phyloP scores from a whole-genome alignment of 2,797 vertebrate genomes.

The Onychomys leucogaster region DNA sequence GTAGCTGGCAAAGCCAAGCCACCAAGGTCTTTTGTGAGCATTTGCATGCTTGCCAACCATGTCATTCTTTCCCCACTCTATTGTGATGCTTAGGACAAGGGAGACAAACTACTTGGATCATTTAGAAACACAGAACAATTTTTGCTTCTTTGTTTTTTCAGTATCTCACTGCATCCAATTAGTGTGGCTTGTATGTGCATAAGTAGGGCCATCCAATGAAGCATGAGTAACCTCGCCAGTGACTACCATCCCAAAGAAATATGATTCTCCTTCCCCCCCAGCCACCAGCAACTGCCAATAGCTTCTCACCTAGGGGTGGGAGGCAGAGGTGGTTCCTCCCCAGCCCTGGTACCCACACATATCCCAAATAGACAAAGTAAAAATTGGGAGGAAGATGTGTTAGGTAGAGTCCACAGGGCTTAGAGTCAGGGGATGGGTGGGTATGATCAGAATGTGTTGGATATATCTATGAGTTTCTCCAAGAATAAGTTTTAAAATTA shows the following conservation, averaged over 20 bases:
- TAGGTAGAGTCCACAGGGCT: neutral
- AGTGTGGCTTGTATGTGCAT: neutral
- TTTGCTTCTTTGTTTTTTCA: neutral
- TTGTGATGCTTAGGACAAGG: neutral
- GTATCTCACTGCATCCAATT: neutral
- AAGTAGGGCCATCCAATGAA: neutral
- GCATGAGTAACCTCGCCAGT: neutral
- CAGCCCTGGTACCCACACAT: neutral
- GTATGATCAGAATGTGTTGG: neutral
- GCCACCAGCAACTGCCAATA: neutral
- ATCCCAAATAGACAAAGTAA: neutral
- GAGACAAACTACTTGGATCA: neutral
- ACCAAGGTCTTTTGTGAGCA: neutral
- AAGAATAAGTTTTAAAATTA: neutral
- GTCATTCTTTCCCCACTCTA: neutral
- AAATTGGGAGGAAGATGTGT: neutral
- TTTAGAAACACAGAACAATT: neutral
- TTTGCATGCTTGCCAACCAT: neutral
- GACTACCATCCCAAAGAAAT: neutral
- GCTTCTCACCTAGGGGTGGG: neutral
- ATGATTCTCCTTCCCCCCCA: neutral
- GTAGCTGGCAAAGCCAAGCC: neutral
- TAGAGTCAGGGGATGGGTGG: neutral
- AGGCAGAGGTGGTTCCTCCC: too few relatives aligned
- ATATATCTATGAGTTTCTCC: neutral